phyloP scores from a whole-genome alignment of 2,888 invertebrate genomes.

The Alentia gelatinosa region DNA sequence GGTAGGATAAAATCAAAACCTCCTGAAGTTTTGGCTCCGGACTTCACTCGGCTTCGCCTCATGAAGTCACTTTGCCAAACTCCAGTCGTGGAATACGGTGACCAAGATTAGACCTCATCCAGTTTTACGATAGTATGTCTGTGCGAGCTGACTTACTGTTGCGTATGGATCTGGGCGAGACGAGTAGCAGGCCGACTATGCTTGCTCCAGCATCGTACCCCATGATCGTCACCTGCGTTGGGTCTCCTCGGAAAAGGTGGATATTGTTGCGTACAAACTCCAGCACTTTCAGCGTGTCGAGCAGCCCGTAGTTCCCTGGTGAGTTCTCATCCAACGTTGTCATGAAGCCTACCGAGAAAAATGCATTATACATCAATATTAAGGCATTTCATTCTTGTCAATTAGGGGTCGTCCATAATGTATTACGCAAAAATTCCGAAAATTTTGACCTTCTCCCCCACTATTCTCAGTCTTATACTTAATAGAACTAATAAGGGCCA shows the following conservation, averaged over 20 bases:
- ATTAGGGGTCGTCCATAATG: no score
- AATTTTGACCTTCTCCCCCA: no score
- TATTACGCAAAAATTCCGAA: no score
- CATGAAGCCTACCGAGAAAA: constrained; percentile 80
- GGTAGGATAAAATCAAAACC: no score
- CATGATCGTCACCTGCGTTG: constrained; percentile 88
- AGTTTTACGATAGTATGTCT: not conserved
- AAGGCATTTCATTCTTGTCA: no score
- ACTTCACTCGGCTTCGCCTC: no score
- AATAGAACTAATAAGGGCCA: no score
- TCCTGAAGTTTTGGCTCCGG: no score
- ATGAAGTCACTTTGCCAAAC: no score
- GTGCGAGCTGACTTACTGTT: not conserved
- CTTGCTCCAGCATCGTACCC: constrained; percentile 88
- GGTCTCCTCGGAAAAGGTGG: constrained; percentile 89
- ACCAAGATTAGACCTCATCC: no score
- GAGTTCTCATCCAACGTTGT: constrained; percentile 82
- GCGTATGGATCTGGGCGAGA: constrained; percentile 70
- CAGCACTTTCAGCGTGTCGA: constrained; percentile 81
- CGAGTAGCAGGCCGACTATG: constrained; percentile 81
- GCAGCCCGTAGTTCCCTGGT: constrained; percentile 82
- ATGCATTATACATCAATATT: not conserved
- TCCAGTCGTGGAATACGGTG: no score
- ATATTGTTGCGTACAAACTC: constrained; percentile 86
- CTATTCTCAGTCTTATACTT: no score